Evolutionary conservation across 2,797 vertebrate genomes (phyloP), one percentile per base, ranked within the genome.

Genomic region (Nyctibius grandis): DNA sequence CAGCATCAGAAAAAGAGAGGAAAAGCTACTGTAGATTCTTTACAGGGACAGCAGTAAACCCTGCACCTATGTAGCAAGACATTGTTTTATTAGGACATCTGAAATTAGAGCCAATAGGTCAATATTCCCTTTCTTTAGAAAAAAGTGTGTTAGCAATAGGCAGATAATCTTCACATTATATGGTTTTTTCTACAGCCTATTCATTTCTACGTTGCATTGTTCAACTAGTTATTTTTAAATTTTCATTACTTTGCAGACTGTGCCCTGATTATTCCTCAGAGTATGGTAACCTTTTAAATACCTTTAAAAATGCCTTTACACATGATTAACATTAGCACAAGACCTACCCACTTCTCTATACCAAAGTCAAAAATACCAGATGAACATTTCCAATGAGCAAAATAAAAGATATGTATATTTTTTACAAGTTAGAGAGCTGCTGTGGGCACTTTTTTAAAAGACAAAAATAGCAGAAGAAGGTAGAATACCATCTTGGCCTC

Each of bases 201-300:
- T 96, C 88, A 68, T 81, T 96, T 82, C 63, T 88, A 76, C 45
- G 53, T 8, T 48, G 36, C 45, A 79, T 85, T 96, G 91, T 94
- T 87, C 89, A 87, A 67, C 59, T 65, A 50, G 89, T 67, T 95
- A 95, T 93, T 97, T 96, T 96, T 67, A 90, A 79, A 88, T 81
- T 82, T 86, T 85, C 70, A 69, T 81, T 88, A 88, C 48, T 67
- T 86, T 82, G 50, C 91, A 93, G 88, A 54, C 33, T 47, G 77
- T 91, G 95, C 12, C 77, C 91, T 86, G 85, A 91, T 95, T 95
- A 91, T 94, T 89, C 91, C 68, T 45, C n/a, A 72, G 76, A 91
- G 77, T 91, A 84, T 14, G 51, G 42, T 44, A 88, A 77, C 67
- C n/a, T 85, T 94, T 96, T n/a, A 89, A 85, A 82, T 67, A 84